Base-by-base conservation (phyloP, 2,797 vertebrate species). In the Phrynocephalus forsythii region DNA sequence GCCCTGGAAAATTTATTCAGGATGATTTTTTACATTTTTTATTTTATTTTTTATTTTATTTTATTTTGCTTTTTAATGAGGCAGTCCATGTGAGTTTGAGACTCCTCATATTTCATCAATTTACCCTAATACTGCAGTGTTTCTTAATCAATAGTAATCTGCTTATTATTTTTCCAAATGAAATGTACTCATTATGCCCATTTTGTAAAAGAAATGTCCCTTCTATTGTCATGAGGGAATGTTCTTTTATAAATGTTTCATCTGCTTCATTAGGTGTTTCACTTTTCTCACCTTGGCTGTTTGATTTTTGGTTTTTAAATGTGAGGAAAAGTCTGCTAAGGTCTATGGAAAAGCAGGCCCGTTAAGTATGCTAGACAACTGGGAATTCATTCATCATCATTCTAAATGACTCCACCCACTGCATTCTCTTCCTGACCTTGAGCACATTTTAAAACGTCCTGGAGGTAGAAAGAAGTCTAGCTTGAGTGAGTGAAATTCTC, bases 231-330 rank as follows among this genome's bases (percentile, higher is more conserved):
- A n/a, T 66, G 88, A 86, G 79, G 77, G 28, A 89, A 83, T 56
- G 5, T 86, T 91, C 44, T 86, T 93, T 82, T 48, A 79, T 83
- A 86, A 87, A 88, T 87, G 0, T 84, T 86, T 93, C 82, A 80
- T 75, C 30, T 77, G 0, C 48, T 86, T 44, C 83, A 6, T 86
- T 89, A 60, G 15, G 87, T 18, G 77, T 86, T 87, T 6, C 24
- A 16, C 44, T 6, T 33, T 88, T 82, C 86, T 85, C 81, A 78
- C 76, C 56, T 73, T 86, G 44, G 7, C 38, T 84, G 69, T 82
- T 50, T 60, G 38, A 82, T 56, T 90, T 83, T 75, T 75, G n/a
- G n/a, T 33, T 68, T 80, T 87, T 87, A 48, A 18, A 68, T 82
- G 50, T 38, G 66, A 67, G 80, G 87, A 33, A 15, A 78, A 44